Base-by-base conservation (phyloP, 2,888 invertebrate species). In the Tryphoninae sp. region DNA sequence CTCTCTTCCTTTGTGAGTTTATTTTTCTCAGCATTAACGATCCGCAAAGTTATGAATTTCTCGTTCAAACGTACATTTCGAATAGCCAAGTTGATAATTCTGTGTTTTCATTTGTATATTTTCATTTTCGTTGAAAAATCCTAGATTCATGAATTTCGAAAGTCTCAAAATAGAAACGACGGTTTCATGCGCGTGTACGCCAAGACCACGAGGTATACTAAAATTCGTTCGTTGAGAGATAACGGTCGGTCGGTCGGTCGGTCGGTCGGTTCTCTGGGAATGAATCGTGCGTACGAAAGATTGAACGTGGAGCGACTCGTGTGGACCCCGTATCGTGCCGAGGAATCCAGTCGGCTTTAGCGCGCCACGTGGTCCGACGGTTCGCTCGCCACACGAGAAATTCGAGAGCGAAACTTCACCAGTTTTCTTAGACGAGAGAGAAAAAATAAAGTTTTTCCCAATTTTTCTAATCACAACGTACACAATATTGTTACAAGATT, bases 281-380 rank as follows among this genome's bases (percentile, higher is more conserved):
- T 59, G 59, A 82, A 77, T 49, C 79, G 72, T 68, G 76, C 72
- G 81, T 71, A 59, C 1, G 51, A 59, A 61, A 61, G 49, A 68
- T 51, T 40, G 33, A 53, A 81, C 86, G 81, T 86, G 86, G 78
- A 49, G 51, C 58, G 33, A 64, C 75, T 77, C 80, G 71, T 83
- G 86, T 84, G 73, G 80, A 84, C 85, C 86, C 86, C 85, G 83
- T 84, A 76, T 65, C 73, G 79, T 73, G 72, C 79, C 83, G 62
- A 82, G 73, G 78, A 79, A 83, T 84, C 83, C 84, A 81, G 81
- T 78, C 81, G 68, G 26, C 49, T 59, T 23, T 33, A 16, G 78
- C 76, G 80, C 82, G 83, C 86, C 86, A 86, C 85, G 85, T 85
- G 85, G 84, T 84, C 45, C 23, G 53, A 80, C 75, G 59, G 68